phyloP scores from a whole-genome alignment of 2,113 vertebrate species.

The Murina feae region DNA sequence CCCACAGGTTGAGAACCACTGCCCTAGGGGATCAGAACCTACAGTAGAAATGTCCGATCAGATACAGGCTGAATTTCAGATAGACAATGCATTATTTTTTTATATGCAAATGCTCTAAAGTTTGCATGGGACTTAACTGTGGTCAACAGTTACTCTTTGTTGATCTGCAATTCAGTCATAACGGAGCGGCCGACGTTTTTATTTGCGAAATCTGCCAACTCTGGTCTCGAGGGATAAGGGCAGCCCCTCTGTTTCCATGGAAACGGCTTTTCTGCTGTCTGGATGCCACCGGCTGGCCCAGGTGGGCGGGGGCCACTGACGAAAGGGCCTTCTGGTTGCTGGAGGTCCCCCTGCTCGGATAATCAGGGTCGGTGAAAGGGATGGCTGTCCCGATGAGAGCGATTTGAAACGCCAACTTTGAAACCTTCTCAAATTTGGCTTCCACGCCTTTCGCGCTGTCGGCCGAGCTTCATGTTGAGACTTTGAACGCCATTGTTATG shows the following conservation, averaged over 20 bases:
- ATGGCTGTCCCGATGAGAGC: not conserved
- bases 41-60: not conserved
- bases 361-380: not conserved
- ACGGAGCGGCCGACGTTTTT: not conserved
- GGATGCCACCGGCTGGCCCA: accelerated
- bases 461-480: not conserved
- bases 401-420: not conserved
- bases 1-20: too few relatives aligned
- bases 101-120: not conserved
- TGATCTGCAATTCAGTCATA: not conserved
- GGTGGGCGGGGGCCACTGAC: accelerated
- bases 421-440: not conserved
- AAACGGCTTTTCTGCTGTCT: not conserved
- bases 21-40: not conserved
- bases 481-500: not conserved
- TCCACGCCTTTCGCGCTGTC: not conserved
- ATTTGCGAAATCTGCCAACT: not conserved
- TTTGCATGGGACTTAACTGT: not conserved
- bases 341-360: not conserved
- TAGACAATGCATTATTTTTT: not conserved
- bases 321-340: not conserved
- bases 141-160: not conserved
- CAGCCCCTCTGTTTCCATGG: not conserved
- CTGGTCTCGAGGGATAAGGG: not conserved
- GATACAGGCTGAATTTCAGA: not conserved